These are phyloP conservation scores for Phymorhynchus buccinoides DNA, from an alignment of 1,140 invertebrate genomes.

Conservation along the genomic window DNA sequence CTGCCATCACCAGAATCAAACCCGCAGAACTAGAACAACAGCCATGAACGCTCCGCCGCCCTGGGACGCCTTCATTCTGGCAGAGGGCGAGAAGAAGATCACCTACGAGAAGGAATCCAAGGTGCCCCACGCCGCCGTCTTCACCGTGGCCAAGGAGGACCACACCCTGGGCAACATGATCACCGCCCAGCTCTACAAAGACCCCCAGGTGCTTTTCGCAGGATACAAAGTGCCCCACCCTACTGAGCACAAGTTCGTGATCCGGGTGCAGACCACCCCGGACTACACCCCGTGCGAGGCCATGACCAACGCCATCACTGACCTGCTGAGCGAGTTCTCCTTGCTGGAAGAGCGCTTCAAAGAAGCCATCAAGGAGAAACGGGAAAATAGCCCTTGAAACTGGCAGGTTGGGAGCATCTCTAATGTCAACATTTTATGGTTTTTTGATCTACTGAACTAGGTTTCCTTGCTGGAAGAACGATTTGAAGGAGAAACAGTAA, in stretches of 20 bases:
- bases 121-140: slow-evolving; percentile 98
- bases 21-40: no score
- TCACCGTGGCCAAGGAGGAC: slow-evolving; percentile 99
- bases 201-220: slow-evolving; percentile 98
- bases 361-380: no score
- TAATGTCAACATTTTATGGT: no score
- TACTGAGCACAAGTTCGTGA: slow-evolving; percentile 96
- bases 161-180: slow-evolving; percentile 99
- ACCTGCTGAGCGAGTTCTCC: slow-evolving; percentile 96
- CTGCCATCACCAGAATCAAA: no score
- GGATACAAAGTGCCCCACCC: slow-evolving; percentile 99
- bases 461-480: no score
- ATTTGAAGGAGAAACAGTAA: no score
- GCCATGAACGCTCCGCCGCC: slow-evolving; percentile 99
- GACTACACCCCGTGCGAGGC: slow-evolving; percentile 99
- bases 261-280: slow-evolving; percentile 96
- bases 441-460: no score
- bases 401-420: no score
- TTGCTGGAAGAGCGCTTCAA: slow-evolving; percentile 98
- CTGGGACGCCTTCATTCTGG: slow-evolving; percentile 97
- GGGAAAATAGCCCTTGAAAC: no score
- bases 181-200: slow-evolving; percentile 95
- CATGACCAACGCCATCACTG: slow-evolving; percentile 97
- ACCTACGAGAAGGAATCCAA: slow-evolving; percentile 98
- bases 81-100: slow-evolving; percentile 99